A percentile compares a stretch with the other conserved stretches of the same genome.
Conservation (phyloP, 2,113 vertebrate genomes). For the Oreotragus oreotragus region DNA sequence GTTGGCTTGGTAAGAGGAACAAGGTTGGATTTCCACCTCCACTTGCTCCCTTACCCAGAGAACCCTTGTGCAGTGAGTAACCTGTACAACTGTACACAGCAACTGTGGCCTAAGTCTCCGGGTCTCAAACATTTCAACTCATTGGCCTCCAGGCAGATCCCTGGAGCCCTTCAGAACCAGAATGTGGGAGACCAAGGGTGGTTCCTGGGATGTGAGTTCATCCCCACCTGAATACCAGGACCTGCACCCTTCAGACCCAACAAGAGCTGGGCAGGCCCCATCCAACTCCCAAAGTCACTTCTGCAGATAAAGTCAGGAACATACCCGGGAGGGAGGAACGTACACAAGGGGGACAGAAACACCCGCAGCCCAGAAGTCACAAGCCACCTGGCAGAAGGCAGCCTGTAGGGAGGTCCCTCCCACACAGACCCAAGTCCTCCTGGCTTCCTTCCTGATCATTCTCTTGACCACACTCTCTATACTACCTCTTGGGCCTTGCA, state of each 20-base stretch:
- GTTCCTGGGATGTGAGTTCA: background rate
- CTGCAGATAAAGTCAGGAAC: constrained; percentile 38
- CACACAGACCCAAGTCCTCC: constrained; percentile 21
- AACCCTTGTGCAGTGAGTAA: constrained; percentile 1
- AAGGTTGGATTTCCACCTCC: background rate
- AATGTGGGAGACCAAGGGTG: background rate
- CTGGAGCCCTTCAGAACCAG: background rate
- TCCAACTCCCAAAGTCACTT: constrained; percentile 45
- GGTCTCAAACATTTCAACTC: background rate
- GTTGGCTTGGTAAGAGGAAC: background rate
- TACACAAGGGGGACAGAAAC: background rate
- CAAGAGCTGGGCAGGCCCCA: background rate
- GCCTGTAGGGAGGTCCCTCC: background rate
- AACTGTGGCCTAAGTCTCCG: background rate
- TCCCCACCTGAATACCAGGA: background rate
- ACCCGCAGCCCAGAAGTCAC: constrained; percentile 32
- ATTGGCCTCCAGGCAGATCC: background rate
- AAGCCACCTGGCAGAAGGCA: constrained; percentile 17
- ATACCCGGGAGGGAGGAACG: background rate
- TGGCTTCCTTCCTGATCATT: background rate
- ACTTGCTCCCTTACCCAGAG: background rate
- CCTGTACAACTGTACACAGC: background rate
- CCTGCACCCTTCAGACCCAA: background rate
- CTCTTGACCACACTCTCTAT: background rate
- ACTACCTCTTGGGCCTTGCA: background rate